Percentiles rank a stretch among this genome's conserved stretches.
These are phyloP conservation scores for Beris chalybata DNA, from an alignment of 2,888 invertebrate genomes.

Conservation along the genomic window DNA sequence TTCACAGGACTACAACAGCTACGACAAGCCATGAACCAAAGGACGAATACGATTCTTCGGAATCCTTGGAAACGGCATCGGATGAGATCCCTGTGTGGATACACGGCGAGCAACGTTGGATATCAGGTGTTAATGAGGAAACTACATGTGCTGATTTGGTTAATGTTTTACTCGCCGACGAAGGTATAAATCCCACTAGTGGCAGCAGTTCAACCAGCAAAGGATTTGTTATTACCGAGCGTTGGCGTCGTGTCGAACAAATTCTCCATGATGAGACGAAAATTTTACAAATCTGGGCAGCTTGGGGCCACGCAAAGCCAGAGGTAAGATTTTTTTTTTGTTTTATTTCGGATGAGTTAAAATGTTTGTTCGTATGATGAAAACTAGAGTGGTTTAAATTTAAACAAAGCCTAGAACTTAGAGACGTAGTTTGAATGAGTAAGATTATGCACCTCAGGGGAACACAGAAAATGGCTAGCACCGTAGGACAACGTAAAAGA, in stretches of 20 bases:
- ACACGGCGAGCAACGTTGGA: slow-evolving; percentile 76
- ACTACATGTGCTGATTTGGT: slow-evolving; percentile 82
- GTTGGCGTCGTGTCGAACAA: slow-evolving; percentile 74
- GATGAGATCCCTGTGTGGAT: slow-evolving; percentile 77
- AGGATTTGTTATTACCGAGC: slow-evolving; percentile 68
- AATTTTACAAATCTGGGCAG: slow-evolving; percentile 72
- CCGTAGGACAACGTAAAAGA: too few species aligned
- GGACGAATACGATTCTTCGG: slow-evolving; percentile 45
- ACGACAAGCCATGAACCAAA: slow-evolving; percentile 21
- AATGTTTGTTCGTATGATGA: too few species aligned
- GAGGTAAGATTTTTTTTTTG: slow-evolving; percentile 54
- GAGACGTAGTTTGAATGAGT: too few species aligned
- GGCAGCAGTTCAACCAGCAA: slow-evolving; percentile 43
- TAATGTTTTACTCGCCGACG: slow-evolving; percentile 66
- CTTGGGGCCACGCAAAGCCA: slow-evolving; percentile 70
- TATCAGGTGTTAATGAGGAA: slow-evolving; percentile 72
- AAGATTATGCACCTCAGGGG: too few species aligned
- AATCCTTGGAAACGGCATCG: slow-evolving; percentile 46
- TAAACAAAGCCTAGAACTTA: too few species aligned
- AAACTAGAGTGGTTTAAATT: too few species aligned
- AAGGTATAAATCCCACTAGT: slow-evolving; percentile 47
- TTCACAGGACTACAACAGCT: slow-evolving; percentile 28
- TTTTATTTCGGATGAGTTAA: too few species aligned
- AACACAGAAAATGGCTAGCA: too few species aligned
- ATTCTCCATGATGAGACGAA: slow-evolving; percentile 69